Conservation (phyloP, 2,888 invertebrate genomes). For the Stegophylla sp. region DNA sequence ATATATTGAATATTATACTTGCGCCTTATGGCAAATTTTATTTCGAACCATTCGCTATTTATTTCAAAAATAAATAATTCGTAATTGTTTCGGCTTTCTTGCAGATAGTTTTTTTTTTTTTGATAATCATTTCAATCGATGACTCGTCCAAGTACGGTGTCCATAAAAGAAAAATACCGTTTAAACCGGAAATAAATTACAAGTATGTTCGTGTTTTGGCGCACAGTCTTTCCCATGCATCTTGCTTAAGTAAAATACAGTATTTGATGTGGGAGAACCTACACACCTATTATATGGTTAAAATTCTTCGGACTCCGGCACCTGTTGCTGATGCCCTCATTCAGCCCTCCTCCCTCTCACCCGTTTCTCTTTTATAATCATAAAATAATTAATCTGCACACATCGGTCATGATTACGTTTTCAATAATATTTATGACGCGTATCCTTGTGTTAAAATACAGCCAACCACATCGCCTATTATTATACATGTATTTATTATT, state of each 20-base stretch:
- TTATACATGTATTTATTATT: neutral
- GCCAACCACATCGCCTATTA: slow-evolving; percentile 1
- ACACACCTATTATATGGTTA: neutral
- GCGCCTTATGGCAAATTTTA: slow-evolving; percentile 23
- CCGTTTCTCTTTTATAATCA: slow-evolving; percentile 6
- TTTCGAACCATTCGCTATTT: neutral
- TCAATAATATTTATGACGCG: slow-evolving; percentile 44
- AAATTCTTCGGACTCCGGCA: slow-evolving; percentile 11
- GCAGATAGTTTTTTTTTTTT: neutral
- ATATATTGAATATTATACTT: neutral
- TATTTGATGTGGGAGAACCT: slow-evolving; percentile 9
- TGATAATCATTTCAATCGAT: neutral
- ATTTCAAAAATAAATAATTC: neutral
- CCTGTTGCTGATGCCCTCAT: slow-evolving; percentile 39
- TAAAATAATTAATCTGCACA: slow-evolving; percentile 41
- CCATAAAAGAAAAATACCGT: neutral
- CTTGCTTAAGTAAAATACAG: neutral
- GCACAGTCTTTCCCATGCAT: neutral
- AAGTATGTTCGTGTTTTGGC: neutral
- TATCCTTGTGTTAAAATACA: slow-evolving; percentile 22
- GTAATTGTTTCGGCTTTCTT: neutral
- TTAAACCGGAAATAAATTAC: neutral
- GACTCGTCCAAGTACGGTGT: neutral
- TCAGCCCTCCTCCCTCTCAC: slow-evolving; percentile 22
- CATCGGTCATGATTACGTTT: slow-evolving; percentile 24